phyloP scores from a whole-genome alignment of 2,797 vertebrate genomes.

The Pseudochromis fuscus region DNA sequence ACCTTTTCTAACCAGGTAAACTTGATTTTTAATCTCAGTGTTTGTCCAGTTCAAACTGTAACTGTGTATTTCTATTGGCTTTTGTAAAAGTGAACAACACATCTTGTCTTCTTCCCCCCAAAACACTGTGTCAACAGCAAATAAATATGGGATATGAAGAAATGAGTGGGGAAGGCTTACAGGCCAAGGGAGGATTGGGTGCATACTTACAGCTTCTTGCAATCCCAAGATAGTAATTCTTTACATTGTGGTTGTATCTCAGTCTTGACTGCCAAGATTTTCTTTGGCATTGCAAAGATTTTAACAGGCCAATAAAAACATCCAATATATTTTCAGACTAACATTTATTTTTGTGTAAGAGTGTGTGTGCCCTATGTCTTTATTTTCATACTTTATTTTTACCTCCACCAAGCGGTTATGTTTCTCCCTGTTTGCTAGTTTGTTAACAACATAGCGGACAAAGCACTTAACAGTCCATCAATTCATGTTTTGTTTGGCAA shows the following conservation, averaged over 20 bases:
- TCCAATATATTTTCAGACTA: constrained; percentile 1
- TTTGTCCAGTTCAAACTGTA: not conserved
- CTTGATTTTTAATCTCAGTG: not conserved
- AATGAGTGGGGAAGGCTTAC: constrained; percentile 10
- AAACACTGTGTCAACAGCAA: constrained; percentile 14
- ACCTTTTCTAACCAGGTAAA: not conserved
- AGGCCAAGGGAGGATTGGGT: not conserved
- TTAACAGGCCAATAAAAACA: constrained; percentile 31
- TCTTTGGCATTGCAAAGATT: not conserved
- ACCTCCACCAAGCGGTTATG: no score
- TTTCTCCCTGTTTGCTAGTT: no score
- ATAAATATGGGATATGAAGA: constrained; percentile 18
- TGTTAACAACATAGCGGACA: no score
- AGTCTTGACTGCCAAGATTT: not conserved
- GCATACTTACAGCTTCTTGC: constrained; percentile 8
- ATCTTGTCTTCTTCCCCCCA: not conserved
- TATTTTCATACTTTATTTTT: not conserved
- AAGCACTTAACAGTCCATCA: no score
- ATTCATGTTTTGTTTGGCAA: no score
- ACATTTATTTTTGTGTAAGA: constrained; percentile 22
- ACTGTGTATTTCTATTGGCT: not conserved
- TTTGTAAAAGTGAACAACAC: constrained; percentile 12
- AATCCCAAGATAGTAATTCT: constrained; percentile 8
- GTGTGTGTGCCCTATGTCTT: no score
- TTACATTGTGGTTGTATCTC: constrained; percentile 16